These are phyloP conservation scores for Microtus ochrogaster DNA, from an alignment of 2,113 vertebrate species.

Conservation along the genomic window DNA sequence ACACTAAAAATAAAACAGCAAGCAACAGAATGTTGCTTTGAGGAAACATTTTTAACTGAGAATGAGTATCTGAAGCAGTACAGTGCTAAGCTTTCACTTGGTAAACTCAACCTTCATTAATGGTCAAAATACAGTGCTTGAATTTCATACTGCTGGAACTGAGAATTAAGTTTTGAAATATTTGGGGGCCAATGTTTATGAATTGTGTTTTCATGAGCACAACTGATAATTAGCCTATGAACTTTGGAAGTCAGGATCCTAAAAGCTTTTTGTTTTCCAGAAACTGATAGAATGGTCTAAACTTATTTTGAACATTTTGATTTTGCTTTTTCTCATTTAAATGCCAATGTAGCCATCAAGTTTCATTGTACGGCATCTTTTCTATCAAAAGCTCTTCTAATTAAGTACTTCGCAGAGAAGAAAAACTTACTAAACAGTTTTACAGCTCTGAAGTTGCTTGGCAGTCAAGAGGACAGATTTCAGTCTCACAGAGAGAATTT, in stretches of 20 bases:
- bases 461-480: conserved; percentile 49
- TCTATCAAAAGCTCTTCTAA: conserved; percentile 54
- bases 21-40: conserved; percentile 67
- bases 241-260: conserved; percentile 62
- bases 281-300: conserved; percentile 52
- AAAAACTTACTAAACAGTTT: conserved; percentile 62
- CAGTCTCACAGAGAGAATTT: conserved; percentile 41
- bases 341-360: conserved; percentile 64
- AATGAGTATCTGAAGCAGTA: conserved; percentile 70
- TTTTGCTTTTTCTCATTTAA: conserved; percentile 61
- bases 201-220: conserved; percentile 56
- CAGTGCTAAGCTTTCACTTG: conserved; percentile 72
- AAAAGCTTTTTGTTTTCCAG: conserved; percentile 59
- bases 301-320: conserved; percentile 43
- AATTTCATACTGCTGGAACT: conserved; percentile 67
- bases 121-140: conserved; percentile 71
- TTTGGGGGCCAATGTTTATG: conserved; percentile 48
- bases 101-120: conserved; percentile 73
- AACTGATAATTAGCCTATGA: conserved; percentile 55
- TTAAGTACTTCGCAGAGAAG: conserved; percentile 61
- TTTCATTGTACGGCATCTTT: conserved; percentile 56
- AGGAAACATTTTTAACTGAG: conserved; percentile 70
- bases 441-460: neutral
- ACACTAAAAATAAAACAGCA: conserved; percentile 60
- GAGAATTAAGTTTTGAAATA: conserved; percentile 69